Percentiles rank a stretch among this genome's conserved stretches.
Evolutionary conservation across 1,140 invertebrate species (phyloP).

Genomic region (Anoplophora glabripennis): DNA sequence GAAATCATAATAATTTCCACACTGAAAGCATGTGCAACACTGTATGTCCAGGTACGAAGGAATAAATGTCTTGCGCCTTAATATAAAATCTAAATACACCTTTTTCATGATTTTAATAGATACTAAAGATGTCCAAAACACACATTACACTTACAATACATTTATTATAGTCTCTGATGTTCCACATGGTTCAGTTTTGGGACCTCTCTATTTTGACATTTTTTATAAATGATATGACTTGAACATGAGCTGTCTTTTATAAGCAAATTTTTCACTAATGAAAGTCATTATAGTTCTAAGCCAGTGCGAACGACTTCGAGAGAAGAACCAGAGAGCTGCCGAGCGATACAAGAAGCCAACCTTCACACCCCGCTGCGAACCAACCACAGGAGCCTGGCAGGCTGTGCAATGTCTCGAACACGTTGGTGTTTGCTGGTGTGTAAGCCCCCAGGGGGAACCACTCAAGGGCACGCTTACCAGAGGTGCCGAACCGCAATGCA

Average conservation of each 20-base stretch:
- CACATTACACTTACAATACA: no score
- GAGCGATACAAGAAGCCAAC: slow-evolving; percentile 68
- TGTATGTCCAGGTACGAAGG: slow-evolving; percentile 66
- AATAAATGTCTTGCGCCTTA: not conserved
- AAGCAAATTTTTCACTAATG: slow-evolving; percentile 6
- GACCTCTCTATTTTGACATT: no score
- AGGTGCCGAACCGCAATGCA: slow-evolving; percentile 69
- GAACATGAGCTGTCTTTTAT: no score
- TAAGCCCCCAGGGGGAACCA: slow-evolving; percentile 73
- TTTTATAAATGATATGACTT: no score
- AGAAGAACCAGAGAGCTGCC: slow-evolving; percentile 70
- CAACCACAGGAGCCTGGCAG: slow-evolving; percentile 71
- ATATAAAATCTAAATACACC: not conserved
- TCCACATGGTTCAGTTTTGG: no score
- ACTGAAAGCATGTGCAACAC: slow-evolving; percentile 77
- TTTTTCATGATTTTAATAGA: no score
- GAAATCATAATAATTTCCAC: slow-evolving; percentile 88
- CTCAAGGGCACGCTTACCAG: slow-evolving; percentile 73
- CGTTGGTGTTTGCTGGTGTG: slow-evolving; percentile 82
- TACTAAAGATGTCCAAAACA: no score
- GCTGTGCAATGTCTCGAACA: slow-evolving; percentile 77
- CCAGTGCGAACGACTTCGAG: slow-evolving; percentile 73
- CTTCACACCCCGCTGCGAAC: slow-evolving; percentile 71
- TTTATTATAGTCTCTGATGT: no score
- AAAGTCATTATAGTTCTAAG: slow-evolving; percentile 58